Evolutionary conservation across 35 echinoderm and acorn worm genomes (phyloP).

Genomic region (Ptychodera flava): DNA sequence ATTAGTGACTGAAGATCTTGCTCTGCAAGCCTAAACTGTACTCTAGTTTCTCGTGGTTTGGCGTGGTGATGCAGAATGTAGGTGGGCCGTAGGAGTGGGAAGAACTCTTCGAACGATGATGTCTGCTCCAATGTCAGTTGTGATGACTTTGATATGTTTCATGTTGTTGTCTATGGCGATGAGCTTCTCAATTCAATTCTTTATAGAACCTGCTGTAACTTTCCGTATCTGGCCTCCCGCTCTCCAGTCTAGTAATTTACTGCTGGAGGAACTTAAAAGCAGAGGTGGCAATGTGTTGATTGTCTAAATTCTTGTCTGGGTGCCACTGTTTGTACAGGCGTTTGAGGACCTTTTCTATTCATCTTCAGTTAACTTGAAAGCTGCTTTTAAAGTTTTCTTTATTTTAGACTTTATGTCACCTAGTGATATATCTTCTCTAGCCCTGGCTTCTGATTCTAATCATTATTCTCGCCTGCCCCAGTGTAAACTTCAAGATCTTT

Average conservation of each 20-base stretch:
- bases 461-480: neutral
- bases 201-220: neutral
- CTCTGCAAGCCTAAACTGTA: neutral
- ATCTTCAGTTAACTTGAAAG: slow-evolving; percentile 2
- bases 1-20: neutral
- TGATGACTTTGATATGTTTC: slow-evolving; percentile 4
- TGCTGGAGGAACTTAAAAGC: slow-evolving; percentile 13
- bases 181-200: neutral
- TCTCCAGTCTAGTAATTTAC: slow-evolving; percentile 16
- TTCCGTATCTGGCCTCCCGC: neutral
- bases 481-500: neutral
- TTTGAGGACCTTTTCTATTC: neutral
- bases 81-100: slow-evolving; percentile 2
- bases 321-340: slow-evolving; percentile 31
- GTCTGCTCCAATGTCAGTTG: neutral
- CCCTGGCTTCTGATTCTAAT: neutral
- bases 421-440: neutral
- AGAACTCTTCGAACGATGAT: neutral
- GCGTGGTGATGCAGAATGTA: neutral
- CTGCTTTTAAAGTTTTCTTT: slow-evolving; percentile 7
- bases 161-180: neutral
- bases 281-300: neutral
- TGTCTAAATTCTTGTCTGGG: slow-evolving; percentile 21
- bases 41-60: neutral
- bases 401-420: neutral